Conservation (phyloP, 2,113 vertebrate genomes). For the Herpetotheres cachinnans region DNA sequence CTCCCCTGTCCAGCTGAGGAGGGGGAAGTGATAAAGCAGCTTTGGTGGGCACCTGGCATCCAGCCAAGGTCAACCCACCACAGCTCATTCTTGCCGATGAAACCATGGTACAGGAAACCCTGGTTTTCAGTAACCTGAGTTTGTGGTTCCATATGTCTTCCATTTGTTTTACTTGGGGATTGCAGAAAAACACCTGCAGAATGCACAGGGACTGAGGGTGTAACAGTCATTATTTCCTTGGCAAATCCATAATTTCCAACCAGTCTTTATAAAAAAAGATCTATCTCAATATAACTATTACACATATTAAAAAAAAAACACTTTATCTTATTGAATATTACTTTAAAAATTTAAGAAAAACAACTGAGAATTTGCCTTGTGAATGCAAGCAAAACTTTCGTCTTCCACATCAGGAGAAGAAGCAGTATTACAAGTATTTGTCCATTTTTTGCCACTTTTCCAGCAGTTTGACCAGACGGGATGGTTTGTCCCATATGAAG, state of each 20-base stretch:
- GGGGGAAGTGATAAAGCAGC: neutral
- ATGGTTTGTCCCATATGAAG: neutral
- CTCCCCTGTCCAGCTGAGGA: neutral
- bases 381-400: neutral
- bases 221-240: neutral
- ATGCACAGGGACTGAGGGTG: accelerated
- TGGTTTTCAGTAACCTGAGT: neutral
- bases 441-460: neutral
- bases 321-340: neutral
- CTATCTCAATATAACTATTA: neutral
- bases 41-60: neutral
- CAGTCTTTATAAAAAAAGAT: neutral
- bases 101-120: neutral
- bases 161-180: neutral
- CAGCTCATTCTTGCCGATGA: neutral
- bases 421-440: neutral
- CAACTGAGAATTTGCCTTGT: neutral
- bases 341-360: neutral
- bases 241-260: neutral
- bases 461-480: neutral
- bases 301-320: neutral
- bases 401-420: neutral
- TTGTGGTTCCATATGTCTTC: neutral
- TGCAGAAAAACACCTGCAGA: neutral
- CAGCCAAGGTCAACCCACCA: neutral